Conservation (phyloP, 2,888 invertebrate genomes). For the Panzeria rudis region DNA sequence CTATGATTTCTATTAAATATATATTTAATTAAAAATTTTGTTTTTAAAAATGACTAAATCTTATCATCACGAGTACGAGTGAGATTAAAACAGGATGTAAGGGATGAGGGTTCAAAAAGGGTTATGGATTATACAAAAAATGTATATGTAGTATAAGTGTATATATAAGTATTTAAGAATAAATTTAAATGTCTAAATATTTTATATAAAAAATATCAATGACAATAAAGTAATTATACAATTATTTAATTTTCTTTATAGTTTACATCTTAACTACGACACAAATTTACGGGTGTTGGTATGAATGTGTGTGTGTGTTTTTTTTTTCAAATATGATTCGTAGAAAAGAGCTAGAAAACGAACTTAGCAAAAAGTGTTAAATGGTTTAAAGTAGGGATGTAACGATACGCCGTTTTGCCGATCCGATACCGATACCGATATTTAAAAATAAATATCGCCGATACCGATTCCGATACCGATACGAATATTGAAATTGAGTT, state of each 20-base stretch:
- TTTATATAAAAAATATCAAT: conserved; percentile 55
- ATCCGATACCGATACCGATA: too few species aligned
- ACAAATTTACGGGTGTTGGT: conserved; percentile 19
- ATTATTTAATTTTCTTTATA: conserved; percentile 26
- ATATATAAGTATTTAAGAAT: conserved; percentile 38
- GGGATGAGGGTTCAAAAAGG: neutral
- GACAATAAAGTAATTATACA: conserved; percentile 54
- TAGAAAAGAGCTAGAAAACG: neutral
- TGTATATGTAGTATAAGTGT: conserved; percentile 42
- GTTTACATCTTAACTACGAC: conserved; percentile 58
- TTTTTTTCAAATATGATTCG: conserved; percentile 8
- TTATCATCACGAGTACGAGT: conserved; percentile 45
- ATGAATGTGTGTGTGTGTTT: neutral
- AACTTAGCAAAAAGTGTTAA: conserved; percentile 32
- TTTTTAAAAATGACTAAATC: conserved; percentile 62
- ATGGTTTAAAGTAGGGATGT: conserved; percentile 1
- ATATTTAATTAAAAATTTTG: conserved; percentile 56
- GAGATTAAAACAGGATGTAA: conserved; percentile 55
- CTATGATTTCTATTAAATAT: conserved; percentile 43
- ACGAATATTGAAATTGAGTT: too few species aligned
- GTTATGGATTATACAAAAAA: conserved; percentile 17
- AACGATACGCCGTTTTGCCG: too few species aligned
- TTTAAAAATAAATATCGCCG: too few species aligned
- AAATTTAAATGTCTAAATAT: conserved; percentile 67
- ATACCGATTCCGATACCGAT: too few species aligned